Conservation (phyloP, 2,113 vertebrate genomes). For the Siniperca chuatsi region DNA sequence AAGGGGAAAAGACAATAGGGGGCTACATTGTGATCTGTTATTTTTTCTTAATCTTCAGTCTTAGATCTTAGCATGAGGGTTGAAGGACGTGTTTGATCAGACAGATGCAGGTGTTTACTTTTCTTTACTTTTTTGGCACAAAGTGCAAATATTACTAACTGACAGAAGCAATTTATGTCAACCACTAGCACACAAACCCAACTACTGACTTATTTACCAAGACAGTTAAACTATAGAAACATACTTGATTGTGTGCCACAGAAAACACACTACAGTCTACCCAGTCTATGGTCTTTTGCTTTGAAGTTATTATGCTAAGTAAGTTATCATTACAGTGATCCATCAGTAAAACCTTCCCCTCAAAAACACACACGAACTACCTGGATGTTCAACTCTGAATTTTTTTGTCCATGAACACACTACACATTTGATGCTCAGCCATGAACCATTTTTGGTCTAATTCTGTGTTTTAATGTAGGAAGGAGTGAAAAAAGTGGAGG, state of each 20-base stretch:
- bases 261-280: neutral
- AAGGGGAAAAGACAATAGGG: slow-evolving; percentile 49
- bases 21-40: slow-evolving; percentile 42
- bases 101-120: slow-evolving; percentile 26
- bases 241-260: neutral
- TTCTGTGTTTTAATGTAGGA: neutral
- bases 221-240: neutral
- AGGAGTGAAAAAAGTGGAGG: neutral
- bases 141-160: neutral
- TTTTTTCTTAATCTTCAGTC: slow-evolving; percentile 34
- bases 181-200: neutral
- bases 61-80: slow-evolving; percentile 26
- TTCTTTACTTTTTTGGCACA: slow-evolving; percentile 15
- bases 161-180: neutral
- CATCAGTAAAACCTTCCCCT: neutral
- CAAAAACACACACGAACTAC: neutral
- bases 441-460: neutral
- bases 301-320: neutral
- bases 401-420: neutral
- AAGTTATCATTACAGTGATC: neutral
- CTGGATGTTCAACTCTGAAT: neutral
- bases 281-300: neutral
- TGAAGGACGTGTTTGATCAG: slow-evolving; percentile 18
- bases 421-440: neutral
- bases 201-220: neutral